Percentiles rank a stretch among this genome's conserved stretches.
These are phyloP conservation scores for Pachliopta kotzebuea DNA, from an alignment of 2,888 invertebrate species.

Conservation along the genomic window DNA sequence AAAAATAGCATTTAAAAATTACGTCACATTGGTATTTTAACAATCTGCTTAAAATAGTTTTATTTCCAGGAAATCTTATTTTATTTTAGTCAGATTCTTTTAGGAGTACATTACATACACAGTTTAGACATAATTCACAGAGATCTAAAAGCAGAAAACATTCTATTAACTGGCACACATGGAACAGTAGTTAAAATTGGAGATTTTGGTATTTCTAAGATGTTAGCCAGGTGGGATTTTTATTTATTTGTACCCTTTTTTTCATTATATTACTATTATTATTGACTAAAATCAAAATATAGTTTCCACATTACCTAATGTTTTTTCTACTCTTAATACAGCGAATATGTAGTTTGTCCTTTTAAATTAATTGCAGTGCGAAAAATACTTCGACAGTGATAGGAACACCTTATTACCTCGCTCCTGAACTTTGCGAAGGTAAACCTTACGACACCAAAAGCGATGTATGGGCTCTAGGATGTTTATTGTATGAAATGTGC, in stretches of 20 bases:
- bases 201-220: conserved; percentile 92
- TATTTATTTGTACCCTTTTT: neutral
- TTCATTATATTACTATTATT: no score
- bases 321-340: no score
- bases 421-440: conserved; percentile 91
- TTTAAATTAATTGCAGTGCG: conserved; percentile 69
- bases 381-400: conserved; percentile 83
- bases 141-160: conserved; percentile 92
- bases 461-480: conserved; percentile 93
- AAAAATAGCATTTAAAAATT: conserved; percentile 30
- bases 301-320: no score
- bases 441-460: conserved; percentile 88
- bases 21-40: neutral
- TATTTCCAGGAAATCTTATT: conserved; percentile 83
- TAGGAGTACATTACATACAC: conserved; percentile 91
- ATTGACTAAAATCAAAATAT: no score
- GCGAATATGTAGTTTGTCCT: no score
- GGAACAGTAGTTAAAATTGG: conserved; percentile 88
- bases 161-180: conserved; percentile 85
- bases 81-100: conserved; percentile 86
- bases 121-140: conserved; percentile 88
- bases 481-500: conserved; percentile 90
- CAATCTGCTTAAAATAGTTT: conserved; percentile 8
- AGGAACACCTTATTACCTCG: conserved; percentile 91
- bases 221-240: conserved; percentile 78